These are phyloP conservation scores for Globodera rostochiensis DNA, from an alignment of 1,140 invertebrate genomes.

Conservation along the genomic window DNA sequence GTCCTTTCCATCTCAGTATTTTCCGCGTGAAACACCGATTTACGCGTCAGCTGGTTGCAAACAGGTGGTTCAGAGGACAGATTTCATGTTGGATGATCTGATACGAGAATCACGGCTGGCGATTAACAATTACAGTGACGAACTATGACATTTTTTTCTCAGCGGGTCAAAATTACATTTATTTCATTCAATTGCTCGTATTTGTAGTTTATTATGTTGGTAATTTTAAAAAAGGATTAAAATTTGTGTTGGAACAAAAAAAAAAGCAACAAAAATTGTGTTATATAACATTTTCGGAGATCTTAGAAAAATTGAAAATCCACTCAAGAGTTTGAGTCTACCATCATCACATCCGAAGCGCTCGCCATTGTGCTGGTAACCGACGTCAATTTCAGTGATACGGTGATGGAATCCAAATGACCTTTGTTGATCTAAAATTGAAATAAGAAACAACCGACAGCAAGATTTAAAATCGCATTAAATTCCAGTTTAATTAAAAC, in stretches of 20 bases:
- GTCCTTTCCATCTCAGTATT: conserved; percentile 62
- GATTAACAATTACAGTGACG: conserved; percentile 12
- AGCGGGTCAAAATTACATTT: background rate
- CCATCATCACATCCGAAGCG: background rate
- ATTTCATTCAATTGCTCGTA: background rate
- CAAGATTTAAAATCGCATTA: background rate
- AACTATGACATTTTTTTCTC: conserved; percentile 6
- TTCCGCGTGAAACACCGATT: conserved; percentile 66
- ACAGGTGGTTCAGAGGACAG: conserved; percentile 68
- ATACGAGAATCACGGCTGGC: conserved; percentile 12
- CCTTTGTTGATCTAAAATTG: conserved; percentile 22
- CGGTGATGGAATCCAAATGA: conserved; percentile 14
- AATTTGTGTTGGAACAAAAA: too few species aligned
- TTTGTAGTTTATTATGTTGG: too few species aligned
- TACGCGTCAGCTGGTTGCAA: conserved; percentile 71
- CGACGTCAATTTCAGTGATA: background rate
- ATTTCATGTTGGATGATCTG: conserved; percentile 52
- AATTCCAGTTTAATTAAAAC: too few species aligned
- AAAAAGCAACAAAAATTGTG: too few species aligned
- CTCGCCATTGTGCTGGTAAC: background rate
- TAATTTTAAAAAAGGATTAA: too few species aligned
- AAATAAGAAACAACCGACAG: background rate
- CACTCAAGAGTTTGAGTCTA: conserved; percentile 26
- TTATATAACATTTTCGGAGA: too few species aligned
- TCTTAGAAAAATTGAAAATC: background rate